A percentile compares a stretch with the other conserved stretches of the same genome.
Conservation (phyloP, 1,140 invertebrate species). For the Scaptomyza hsui region DNA sequence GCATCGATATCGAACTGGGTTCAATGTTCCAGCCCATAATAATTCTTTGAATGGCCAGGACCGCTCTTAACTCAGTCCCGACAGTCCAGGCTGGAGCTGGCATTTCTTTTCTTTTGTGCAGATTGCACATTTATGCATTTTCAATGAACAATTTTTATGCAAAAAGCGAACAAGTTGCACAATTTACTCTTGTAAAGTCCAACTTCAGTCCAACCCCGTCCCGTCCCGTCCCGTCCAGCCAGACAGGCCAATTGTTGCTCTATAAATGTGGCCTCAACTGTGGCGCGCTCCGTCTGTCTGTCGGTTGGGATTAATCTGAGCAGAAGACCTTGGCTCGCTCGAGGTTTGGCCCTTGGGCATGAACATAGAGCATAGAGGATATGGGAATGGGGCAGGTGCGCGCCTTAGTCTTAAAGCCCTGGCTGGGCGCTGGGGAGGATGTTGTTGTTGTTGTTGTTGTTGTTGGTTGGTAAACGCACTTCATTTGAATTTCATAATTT, state of each 20-base stretch:
- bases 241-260: conserved; percentile 70
- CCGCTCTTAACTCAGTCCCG: conserved; percentile 16
- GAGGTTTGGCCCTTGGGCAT: conserved; percentile 38
- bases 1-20: conserved; percentile 76
- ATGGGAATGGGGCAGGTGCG: conserved; percentile 46
- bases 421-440: conserved; percentile 10
- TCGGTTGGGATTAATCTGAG: conserved; percentile 70
- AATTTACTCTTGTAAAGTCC: conserved; percentile 79
- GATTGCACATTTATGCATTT: conserved; percentile 82
- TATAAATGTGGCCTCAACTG: conserved; percentile 63
- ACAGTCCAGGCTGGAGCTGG: conserved; percentile 12
- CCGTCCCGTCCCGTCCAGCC: too few species aligned
- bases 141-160: conserved; percentile 83
- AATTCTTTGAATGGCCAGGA: conserved; percentile 67
- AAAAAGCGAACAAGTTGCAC: conserved; percentile 82
- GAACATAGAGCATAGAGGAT: conserved; percentile 8
- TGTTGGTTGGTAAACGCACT: conserved; percentile 58
- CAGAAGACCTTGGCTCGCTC: conserved; percentile 66
- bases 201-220: conserved; percentile 31
- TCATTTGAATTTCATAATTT: conserved; percentile 83
- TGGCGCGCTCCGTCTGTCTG: conserved; percentile 21
- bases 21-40: conserved; percentile 80
- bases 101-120: conserved; percentile 78
- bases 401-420: conserved; percentile 16
- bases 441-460: background rate